Conservation (phyloP, 2,797 vertebrate species). For the Chelon auratus region DNA sequence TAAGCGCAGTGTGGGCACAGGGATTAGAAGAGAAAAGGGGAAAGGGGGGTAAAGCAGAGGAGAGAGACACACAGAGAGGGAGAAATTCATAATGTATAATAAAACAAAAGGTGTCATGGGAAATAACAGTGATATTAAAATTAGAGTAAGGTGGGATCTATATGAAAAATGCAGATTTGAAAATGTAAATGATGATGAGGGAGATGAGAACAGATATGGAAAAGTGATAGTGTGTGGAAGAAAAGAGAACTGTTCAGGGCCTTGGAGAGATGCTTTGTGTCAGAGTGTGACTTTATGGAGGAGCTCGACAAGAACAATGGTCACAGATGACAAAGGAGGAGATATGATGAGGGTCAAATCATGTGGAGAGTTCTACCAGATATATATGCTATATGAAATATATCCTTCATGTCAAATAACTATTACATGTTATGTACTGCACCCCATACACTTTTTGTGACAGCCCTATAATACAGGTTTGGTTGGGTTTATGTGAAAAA, state of each 20-base stretch:
- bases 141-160: constrained; percentile 85
- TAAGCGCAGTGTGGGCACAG: constrained; percentile 90
- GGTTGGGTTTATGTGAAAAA: no score
- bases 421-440: no score
- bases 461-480: no score
- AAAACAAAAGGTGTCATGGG: constrained; percentile 89
- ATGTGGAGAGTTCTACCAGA: neutral
- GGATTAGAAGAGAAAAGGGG: constrained; percentile 85
- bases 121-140: constrained; percentile 90
- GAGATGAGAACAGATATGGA: constrained; percentile 67
- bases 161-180: constrained; percentile 88
- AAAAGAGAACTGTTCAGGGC: constrained; percentile 38
- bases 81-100: constrained; percentile 89
- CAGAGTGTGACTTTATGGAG: constrained; percentile 10
- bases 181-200: constrained; percentile 84
- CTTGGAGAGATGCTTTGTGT: constrained; percentile 15
- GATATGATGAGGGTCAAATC: neutral
- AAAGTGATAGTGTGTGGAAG: constrained; percentile 57
- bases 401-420: no score
- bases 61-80: constrained; percentile 57
- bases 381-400: no score
- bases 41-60: constrained; percentile 38
- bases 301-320: constrained; percentile 8
- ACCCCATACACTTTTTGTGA: no score
- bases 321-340: constrained; percentile 11